These are phyloP conservation scores for Clivina fossor DNA, from an alignment of 2,888 invertebrate species.

Conservation along the genomic window DNA sequence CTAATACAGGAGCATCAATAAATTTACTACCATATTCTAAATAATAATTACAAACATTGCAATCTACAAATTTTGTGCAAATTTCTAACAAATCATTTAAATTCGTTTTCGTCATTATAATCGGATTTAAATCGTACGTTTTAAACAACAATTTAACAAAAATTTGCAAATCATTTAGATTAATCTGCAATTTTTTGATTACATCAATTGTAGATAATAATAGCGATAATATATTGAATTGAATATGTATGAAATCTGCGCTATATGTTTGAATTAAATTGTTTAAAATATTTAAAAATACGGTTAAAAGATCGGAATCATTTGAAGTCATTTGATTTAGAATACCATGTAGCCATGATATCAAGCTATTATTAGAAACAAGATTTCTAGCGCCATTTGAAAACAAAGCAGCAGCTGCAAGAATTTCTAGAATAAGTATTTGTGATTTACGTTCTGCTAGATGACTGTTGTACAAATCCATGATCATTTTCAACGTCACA, in stretches of 20 bases:
- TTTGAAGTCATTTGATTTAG: constrained; percentile 42
- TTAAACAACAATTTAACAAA: constrained; percentile 21
- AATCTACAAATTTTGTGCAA: constrained; percentile 40
- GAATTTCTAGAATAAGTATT: constrained; percentile 66
- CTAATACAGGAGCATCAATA: constrained; percentile 33
- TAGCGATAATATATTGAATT: constrained; percentile 19
- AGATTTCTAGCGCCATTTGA: constrained; percentile 67
- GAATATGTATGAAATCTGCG: constrained; percentile 4
- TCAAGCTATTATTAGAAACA: constrained; percentile 66
- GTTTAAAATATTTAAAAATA: constrained; percentile 43
- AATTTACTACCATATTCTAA: constrained; percentile 47
- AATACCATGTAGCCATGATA: constrained; percentile 66
- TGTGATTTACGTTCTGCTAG: constrained; percentile 65
- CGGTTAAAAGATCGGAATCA: constrained; percentile 41
- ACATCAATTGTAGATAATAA: constrained; percentile 11
- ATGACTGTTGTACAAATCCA: constrained; percentile 67
- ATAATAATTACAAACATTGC: constrained; percentile 49
- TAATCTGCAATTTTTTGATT: constrained; percentile 5
- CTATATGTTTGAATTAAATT: constrained; percentile 36
- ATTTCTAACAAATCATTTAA: constrained; percentile 11
- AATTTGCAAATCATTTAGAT: constrained; percentile 11
- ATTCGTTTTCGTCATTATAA: constrained; percentile 9
- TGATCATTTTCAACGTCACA: constrained; percentile 73
- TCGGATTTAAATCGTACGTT: constrained; percentile 10
- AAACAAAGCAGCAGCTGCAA: constrained; percentile 65